Conservation (phyloP, 2,113 vertebrate species). For the Charina bottae region DNA sequence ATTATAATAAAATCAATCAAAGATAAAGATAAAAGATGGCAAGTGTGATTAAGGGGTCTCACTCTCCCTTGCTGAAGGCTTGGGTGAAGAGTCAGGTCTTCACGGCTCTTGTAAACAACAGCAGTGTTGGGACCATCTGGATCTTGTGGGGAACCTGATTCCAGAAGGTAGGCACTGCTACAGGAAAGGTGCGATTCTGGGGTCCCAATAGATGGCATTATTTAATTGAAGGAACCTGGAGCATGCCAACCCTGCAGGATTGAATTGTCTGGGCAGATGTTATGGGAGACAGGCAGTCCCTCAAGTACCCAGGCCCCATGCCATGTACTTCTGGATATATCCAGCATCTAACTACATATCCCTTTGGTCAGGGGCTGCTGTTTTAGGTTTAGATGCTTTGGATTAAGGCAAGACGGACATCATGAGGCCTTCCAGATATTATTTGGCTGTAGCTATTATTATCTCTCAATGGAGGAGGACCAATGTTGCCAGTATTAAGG, state of each 20-base stretch:
- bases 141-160: background rate
- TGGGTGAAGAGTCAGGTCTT: background rate
- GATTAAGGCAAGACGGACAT: background rate
- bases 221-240: background rate
- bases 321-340: background rate
- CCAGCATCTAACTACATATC: background rate
- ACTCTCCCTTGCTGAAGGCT: background rate
- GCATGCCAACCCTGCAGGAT: background rate
- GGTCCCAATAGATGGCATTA: background rate
- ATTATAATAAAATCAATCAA: background rate
- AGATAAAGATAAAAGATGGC: background rate
- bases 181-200: background rate
- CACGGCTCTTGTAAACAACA: background rate
- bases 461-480: background rate
- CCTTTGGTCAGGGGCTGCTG: background rate
- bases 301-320: background rate
- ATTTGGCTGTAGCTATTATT: background rate
- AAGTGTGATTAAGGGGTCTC: background rate
- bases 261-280: background rate
- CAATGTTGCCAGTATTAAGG: background rate
- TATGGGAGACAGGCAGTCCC: background rate
- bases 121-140: background rate
- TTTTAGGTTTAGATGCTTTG: background rate
- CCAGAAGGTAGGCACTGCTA: background rate
- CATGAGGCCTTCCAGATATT: background rate